Evolutionary conservation across 1,140 invertebrate genomes (phyloP).

Genomic region (Cyclina sinensis): DNA sequence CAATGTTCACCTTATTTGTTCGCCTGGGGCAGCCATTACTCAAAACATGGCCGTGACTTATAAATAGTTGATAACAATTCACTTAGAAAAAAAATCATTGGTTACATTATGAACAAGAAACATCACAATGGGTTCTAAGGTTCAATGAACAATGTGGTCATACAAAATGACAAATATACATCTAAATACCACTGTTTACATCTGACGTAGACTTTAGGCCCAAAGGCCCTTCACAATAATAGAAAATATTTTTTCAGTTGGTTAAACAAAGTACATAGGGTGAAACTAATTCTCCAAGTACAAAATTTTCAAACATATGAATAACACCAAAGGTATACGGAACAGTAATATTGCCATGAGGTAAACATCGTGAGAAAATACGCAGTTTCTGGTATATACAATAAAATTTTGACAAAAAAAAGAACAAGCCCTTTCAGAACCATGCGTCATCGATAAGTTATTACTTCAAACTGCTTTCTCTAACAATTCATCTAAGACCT

Average conservation of each 20-base stretch:
- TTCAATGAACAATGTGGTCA: not conserved
- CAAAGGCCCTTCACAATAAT: not conserved
- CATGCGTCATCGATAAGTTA: no score
- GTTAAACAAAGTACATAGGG: not conserved
- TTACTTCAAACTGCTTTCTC: no score
- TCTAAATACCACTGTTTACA: conserved; percentile 8
- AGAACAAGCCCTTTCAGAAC: no score
- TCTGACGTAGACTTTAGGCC: not conserved
- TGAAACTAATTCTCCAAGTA: not conserved
- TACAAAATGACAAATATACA: conserved; percentile 6
- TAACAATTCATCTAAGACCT: no score
- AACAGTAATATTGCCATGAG: no score
- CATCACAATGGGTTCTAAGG: not conserved
- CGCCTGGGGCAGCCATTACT: not conserved
- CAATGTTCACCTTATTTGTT: not conserved
- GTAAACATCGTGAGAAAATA: no score
- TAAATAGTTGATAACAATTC: conserved; percentile 24
- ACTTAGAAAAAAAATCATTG: conserved; percentile 18
- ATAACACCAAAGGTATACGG: not conserved
- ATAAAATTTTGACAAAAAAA: no score
- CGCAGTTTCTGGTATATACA: no score
- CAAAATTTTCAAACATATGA: not conserved
- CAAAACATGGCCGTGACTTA: conserved; percentile 9
- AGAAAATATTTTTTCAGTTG: conserved; percentile 10
- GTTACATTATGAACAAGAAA: conserved; percentile 1